phyloP scores from a whole-genome alignment of 2,888 invertebrate species.

The Hydriomena furcata region DNA sequence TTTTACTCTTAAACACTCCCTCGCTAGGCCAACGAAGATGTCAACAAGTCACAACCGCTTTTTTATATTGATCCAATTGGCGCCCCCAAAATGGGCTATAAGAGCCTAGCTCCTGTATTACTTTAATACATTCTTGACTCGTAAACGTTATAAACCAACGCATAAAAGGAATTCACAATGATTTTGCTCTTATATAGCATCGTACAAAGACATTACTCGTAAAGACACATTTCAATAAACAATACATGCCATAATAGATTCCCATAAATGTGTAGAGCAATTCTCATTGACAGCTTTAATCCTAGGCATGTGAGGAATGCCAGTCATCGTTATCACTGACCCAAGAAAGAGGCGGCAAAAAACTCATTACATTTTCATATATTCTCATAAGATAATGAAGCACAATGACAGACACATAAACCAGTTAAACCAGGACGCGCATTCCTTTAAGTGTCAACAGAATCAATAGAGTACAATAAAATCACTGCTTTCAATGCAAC shows the following conservation, averaged over 20 bases:
- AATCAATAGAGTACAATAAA: slow-evolving; percentile 81
- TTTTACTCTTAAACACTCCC: no score
- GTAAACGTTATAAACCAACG: slow-evolving; percentile 9
- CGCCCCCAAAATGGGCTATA: neutral
- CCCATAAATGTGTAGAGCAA: slow-evolving; percentile 15
- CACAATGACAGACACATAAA: slow-evolving; percentile 62
- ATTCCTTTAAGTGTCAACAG: slow-evolving; percentile 67
- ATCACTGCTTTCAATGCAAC: slow-evolving; percentile 75
- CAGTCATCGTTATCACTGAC: slow-evolving; percentile 18
- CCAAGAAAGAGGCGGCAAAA: slow-evolving; percentile 25
- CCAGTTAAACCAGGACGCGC: slow-evolving; percentile 58
- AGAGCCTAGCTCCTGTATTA: neutral
- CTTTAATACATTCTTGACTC: slow-evolving; percentile 22
- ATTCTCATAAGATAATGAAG: slow-evolving; percentile 56
- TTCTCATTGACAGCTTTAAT: slow-evolving; percentile 14
- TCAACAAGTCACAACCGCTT: neutral
- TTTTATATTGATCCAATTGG: neutral
- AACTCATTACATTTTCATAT: slow-evolving; percentile 34
- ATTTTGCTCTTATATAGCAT: slow-evolving; percentile 19
- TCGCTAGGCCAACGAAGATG: no score
- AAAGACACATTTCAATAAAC: slow-evolving; percentile 15
- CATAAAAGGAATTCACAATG: slow-evolving; percentile 17
- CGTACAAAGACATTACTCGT: slow-evolving; percentile 19
- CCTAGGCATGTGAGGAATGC: slow-evolving; percentile 17
- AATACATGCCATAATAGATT: slow-evolving; percentile 9